phyloP scores from a whole-genome alignment of 1,140 invertebrate species.

The Bacillus rossius region DNA sequence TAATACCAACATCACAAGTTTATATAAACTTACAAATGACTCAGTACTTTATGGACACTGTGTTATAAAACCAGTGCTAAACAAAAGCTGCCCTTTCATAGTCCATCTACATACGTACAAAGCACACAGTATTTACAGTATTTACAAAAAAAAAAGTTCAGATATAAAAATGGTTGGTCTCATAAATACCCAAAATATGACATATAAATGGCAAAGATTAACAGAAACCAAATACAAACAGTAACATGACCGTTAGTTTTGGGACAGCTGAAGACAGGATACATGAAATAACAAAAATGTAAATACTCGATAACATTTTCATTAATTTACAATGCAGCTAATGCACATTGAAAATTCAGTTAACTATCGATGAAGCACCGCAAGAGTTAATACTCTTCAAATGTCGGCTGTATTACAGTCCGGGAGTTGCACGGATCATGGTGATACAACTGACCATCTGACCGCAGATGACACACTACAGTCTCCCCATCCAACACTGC shows the following conservation, averaged over 20 bases:
- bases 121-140: conserved; percentile 18
- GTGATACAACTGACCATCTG: conserved; percentile 51
- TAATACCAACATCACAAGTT: conserved; percentile 30
- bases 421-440: conserved; percentile 27
- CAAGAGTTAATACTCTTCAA: conserved; percentile 47
- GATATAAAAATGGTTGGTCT: conserved; percentile 5
- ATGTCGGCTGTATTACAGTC: conserved; percentile 48
- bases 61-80: conserved; percentile 11
- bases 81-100: not conserved
- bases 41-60: not conserved
- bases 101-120: conserved; percentile 16
- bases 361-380: not conserved
- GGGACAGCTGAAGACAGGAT: conserved; percentile 5
- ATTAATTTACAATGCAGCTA: not conserved
- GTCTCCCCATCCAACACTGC: conserved; percentile 77
- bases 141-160: conserved; percentile 19
- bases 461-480: conserved; percentile 74
- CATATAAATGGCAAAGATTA: not conserved
- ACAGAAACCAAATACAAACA: not conserved
- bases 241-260: not conserved
- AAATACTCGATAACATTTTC: not conserved
- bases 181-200: not conserved
- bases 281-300: conserved; percentile 5
- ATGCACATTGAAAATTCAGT: not conserved
- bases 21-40: conserved; percentile 19